Conservation (phyloP, 2,797 vertebrate genomes). For the Trematomus bernacchii region DNA sequence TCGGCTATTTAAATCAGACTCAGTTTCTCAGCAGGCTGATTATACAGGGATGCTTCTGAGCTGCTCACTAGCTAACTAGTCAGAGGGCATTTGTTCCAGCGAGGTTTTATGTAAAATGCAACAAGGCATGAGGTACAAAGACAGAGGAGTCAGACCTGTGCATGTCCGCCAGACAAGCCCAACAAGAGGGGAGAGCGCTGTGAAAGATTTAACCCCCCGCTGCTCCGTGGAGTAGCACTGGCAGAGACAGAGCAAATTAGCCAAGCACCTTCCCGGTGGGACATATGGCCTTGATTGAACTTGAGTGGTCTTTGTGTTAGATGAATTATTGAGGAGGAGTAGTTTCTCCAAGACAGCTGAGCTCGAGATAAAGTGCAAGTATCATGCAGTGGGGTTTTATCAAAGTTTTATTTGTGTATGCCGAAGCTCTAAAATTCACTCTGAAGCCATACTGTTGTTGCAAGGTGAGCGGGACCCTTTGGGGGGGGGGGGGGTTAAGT, state of each 20-base stretch:
- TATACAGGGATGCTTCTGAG: conserved; percentile 38
- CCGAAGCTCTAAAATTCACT: conserved; percentile 52
- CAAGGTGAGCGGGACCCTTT: conserved; percentile 19
- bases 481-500: conserved; percentile 17
- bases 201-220: conserved; percentile 62
- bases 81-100: conserved; percentile 65
- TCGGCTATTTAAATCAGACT: conserved; percentile 55
- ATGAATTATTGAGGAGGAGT: conserved; percentile 60
- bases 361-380: conserved; percentile 49
- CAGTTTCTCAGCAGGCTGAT: conserved; percentile 45
- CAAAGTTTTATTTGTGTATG: conserved; percentile 66
- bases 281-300: conserved; percentile 49
- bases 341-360: conserved; percentile 48
- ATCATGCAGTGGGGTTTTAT: conserved; percentile 51
- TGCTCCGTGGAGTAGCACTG: conserved; percentile 30
- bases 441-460: conserved; percentile 43
- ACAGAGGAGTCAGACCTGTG: conserved; percentile 55
- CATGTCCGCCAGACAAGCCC: conserved; percentile 48
- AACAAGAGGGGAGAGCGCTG: conserved; percentile 42
- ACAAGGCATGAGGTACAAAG: conserved; percentile 62
- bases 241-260: conserved; percentile 57
- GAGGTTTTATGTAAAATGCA: conserved; percentile 72
- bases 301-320: conserved; percentile 59
- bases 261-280: conserved; percentile 44
- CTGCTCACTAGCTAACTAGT: conserved; percentile 43